Evolutionary conservation across 1,140 invertebrate species (phyloP), one percentile per base, ranked within the genome.

Genomic region (Hycleus phaleratus): DNA sequence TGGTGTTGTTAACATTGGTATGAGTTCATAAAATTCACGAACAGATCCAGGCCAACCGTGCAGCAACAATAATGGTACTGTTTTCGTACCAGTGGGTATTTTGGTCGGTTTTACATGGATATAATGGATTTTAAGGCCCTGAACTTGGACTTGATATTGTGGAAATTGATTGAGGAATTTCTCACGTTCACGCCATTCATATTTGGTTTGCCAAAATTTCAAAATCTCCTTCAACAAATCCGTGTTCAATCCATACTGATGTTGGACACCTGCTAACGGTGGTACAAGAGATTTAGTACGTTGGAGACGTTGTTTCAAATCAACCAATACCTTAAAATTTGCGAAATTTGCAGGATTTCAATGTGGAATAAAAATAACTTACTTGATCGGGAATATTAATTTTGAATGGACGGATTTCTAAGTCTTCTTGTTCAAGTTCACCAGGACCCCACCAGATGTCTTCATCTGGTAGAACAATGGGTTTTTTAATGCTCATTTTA

Each of bases 41-140:
- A 95, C 78, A 0, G 88, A 90, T 26, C 93, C 91, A 2, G 93
- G 93, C 93, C 93, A 97, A 10, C 93, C 93, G 68, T 96, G 92
- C 3, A 91, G 64, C 1, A 96, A 24, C 0, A 95, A 66, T 18
- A 93, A 44, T 0, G 89, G 89, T 3, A 87, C 60, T 1, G 91
- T 78, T 71, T 77, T 79, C 0, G 82, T 54, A 45, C 77, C 77
- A 43, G 66, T 67, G n/a, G 71, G 60, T 65, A 70, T 62, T 2
- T 81, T 77, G 74, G 81, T 77, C 66, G 80, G 79, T 62, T 83
- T 86, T 0, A 79, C 79, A 58, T 84, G 83, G 12, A 89, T 77
- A 62, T 82, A 91, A 71, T 92, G 89, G 46, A 93, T 82, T 56
- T 88, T 79, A 2, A 94, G 74, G 4, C 78, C 86, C 75, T 79